These are phyloP conservation scores for Noctilio leporinus DNA, from an alignment of 2,113 vertebrate species.

Conservation along the genomic window DNA sequence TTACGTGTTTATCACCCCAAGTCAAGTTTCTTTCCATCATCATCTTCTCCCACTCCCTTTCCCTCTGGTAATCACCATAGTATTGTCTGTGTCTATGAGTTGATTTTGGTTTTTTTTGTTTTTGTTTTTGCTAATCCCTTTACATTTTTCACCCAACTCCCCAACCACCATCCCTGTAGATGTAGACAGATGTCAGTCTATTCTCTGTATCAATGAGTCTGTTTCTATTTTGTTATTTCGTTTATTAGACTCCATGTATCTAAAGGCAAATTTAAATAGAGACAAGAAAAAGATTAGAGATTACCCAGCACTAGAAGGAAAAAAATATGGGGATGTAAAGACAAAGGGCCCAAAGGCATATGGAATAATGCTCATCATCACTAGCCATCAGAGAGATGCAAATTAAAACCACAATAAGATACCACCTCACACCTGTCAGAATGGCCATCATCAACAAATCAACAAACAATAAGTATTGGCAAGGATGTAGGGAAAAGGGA, in stretches of 20 bases:
- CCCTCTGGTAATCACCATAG: background rate
- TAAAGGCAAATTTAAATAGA: background rate
- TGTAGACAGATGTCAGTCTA: background rate
- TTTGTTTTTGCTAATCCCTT: background rate
- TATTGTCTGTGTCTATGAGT: background rate
- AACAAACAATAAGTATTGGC: no score
- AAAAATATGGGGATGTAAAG: background rate
- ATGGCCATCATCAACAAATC: no score
- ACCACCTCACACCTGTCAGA: no score
- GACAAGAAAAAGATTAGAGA: background rate
- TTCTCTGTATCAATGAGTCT: background rate
- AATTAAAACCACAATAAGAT: no score
- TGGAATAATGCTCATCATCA: no score
- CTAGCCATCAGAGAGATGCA: no score
- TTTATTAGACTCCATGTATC: background rate
- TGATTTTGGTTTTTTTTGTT: no score
- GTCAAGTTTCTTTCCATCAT: background rate
- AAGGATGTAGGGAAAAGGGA: no score
- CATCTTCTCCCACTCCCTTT: background rate
- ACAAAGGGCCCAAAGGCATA: no score
- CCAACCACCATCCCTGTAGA: background rate
- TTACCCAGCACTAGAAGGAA: background rate
- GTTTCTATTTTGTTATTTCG: background rate
- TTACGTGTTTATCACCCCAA: background rate
- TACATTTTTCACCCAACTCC: background rate